Conservation (phyloP, 2,797 vertebrate species). For the Molothrus aeneus region DNA sequence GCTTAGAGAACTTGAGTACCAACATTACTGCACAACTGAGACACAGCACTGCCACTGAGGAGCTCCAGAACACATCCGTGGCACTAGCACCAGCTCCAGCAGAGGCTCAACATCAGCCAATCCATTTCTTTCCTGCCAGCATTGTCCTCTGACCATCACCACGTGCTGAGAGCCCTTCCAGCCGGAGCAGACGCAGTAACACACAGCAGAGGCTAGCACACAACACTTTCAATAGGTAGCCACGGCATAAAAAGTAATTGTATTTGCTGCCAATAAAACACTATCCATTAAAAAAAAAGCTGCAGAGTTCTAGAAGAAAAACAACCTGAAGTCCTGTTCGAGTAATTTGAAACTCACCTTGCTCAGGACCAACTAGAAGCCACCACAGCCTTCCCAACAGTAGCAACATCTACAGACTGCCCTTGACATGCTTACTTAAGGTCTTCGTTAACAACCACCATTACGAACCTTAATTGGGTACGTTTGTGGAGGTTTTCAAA, state of each 20-base stretch:
- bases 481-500: neutral
- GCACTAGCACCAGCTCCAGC: neutral
- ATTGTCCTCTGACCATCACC: neutral
- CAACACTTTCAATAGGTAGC: neutral
- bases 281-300: neutral
- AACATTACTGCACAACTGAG: neutral
- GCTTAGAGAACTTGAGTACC: neutral
- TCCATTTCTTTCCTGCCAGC: neutral
- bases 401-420: accelerated
- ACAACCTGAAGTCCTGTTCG: neutral
- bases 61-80: neutral
- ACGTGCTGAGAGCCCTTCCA: neutral
- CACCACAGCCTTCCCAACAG: neutral
- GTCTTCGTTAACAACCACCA: neutral
- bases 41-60: neutral
- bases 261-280: neutral
- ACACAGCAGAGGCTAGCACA: neutral
- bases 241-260: neutral
- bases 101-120: neutral
- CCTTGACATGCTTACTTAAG: neutral
- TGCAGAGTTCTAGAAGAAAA: neutral
- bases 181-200: neutral
- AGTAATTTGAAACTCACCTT: neutral
- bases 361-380: neutral
- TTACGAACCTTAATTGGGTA: neutral